Evolutionary conservation across 2,797 vertebrate species (phyloP).

Genomic region (Distichodus sexfasciatus): DNA sequence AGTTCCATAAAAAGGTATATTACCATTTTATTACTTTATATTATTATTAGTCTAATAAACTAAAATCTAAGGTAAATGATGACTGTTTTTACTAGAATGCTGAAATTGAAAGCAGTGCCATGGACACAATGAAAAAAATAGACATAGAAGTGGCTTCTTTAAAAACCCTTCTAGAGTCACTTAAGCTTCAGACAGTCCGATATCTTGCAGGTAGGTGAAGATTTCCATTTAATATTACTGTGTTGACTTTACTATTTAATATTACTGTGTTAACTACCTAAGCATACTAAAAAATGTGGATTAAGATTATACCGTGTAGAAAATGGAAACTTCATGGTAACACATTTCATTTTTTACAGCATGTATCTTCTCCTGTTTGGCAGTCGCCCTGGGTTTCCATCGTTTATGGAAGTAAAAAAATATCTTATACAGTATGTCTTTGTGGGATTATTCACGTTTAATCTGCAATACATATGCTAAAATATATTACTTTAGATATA

Average conservation of each 20-base stretch:
- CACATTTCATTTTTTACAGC: slow-evolving; percentile 65
- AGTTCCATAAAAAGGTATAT: slow-evolving; percentile 87
- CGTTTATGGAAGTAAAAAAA: slow-evolving; percentile 86
- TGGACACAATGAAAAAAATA: slow-evolving; percentile 91
- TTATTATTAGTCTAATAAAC: neutral
- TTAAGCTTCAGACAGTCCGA: slow-evolving; percentile 89
- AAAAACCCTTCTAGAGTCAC: slow-evolving; percentile 92
- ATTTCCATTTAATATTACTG: too few species aligned
- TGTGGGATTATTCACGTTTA: too few species aligned
- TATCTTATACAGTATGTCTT: too few species aligned
- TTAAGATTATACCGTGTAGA: too few species aligned
- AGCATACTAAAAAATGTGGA: too few species aligned
- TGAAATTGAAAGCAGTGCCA: slow-evolving; percentile 79
- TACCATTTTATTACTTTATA: neutral
- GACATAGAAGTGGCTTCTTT: slow-evolving; percentile 93
- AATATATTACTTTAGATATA: too few species aligned
- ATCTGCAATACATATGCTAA: too few species aligned
- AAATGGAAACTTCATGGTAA: neutral
- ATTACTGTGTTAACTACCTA: too few species aligned
- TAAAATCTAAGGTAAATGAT: neutral
- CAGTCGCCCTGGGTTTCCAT: slow-evolving; percentile 87
- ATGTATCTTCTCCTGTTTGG: slow-evolving; percentile 89
- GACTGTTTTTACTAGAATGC: slow-evolving; percentile 72
- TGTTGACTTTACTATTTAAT: too few species aligned
- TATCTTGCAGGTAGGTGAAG: slow-evolving; percentile 86